These are phyloP conservation scores for Alces alces DNA, from an alignment of 2,113 vertebrate species.

Conservation along the genomic window DNA sequence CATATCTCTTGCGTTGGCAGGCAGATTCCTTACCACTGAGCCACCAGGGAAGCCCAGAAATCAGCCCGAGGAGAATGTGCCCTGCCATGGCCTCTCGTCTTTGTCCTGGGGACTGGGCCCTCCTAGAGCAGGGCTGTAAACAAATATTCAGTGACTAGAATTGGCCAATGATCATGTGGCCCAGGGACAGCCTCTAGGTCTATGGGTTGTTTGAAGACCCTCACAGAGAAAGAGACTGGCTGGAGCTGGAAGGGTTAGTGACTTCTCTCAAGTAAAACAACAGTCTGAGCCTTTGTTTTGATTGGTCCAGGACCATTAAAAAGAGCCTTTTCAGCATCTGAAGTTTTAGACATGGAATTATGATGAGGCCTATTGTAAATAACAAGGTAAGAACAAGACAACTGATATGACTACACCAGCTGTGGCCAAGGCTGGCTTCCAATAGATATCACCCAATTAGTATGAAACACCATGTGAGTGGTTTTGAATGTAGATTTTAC, in stretches of 20 bases:
- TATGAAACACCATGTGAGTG: not conserved
- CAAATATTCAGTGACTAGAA: not conserved
- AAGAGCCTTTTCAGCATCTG: not conserved
- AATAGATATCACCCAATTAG: not conserved
- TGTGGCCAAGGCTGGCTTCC: not conserved
- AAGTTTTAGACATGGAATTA: not conserved
- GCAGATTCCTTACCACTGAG: not conserved
- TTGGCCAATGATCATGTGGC: no score
- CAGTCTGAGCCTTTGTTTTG: not conserved
- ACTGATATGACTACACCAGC: not conserved
- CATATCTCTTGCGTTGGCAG: accelerated
- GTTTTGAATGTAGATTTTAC: not conserved
- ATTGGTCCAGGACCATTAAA: not conserved
- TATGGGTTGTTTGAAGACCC: not conserved
- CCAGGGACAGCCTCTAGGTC: not conserved
- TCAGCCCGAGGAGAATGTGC: not conserved
- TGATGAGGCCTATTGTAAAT: not conserved
- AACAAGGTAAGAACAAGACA: not conserved
- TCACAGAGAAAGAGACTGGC: not conserved
- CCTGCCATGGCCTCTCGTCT: not conserved
- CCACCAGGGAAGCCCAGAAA: not conserved
- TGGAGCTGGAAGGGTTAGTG: not conserved
- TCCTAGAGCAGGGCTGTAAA: not conserved
- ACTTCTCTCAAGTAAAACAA: not conserved
- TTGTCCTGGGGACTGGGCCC: not conserved